Percentiles rank a stretch among this genome's conserved stretches.
Conservation (phyloP, 2,888 invertebrate species). For the Synergus umbraculus region DNA sequence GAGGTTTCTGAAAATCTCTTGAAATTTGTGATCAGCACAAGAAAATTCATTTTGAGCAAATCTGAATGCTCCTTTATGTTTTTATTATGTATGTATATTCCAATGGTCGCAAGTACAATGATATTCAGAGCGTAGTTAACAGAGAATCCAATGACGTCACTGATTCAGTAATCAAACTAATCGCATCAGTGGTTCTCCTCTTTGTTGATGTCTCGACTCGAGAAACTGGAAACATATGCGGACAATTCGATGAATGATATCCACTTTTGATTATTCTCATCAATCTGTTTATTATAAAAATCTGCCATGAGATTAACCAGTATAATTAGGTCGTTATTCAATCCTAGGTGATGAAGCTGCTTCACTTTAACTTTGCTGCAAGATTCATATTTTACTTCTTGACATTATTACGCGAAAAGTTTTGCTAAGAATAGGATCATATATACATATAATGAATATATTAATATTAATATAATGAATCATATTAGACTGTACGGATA, state of each 20-base stretch:
- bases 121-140: conserved; percentile 50
- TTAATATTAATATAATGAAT: background rate
- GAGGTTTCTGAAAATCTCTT: too few relatives aligned
- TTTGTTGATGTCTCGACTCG: conserved; percentile 65
- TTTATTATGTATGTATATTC: conserved; percentile 14
- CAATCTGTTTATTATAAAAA: background rate
- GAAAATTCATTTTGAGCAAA: background rate
- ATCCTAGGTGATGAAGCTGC: background rate
- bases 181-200: conserved; percentile 66
- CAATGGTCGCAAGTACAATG: conserved; percentile 54
- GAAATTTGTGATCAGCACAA: background rate
- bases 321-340: background rate
- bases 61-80: conserved; percentile 10
- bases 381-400: background rate
- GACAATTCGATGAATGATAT: conserved; percentile 10
- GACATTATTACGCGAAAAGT: background rate
- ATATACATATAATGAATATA: background rate
- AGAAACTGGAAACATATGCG: background rate
- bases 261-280: conserved; percentile 6
- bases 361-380: conserved; percentile 9
- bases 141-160: conserved; percentile 60
- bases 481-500: too few relatives aligned
- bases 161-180: conserved; percentile 59
- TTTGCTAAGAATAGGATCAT: background rate
- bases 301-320: background rate